Base-by-base conservation (phyloP, 2,113 vertebrate species). In the Neotragus moschatus region DNA sequence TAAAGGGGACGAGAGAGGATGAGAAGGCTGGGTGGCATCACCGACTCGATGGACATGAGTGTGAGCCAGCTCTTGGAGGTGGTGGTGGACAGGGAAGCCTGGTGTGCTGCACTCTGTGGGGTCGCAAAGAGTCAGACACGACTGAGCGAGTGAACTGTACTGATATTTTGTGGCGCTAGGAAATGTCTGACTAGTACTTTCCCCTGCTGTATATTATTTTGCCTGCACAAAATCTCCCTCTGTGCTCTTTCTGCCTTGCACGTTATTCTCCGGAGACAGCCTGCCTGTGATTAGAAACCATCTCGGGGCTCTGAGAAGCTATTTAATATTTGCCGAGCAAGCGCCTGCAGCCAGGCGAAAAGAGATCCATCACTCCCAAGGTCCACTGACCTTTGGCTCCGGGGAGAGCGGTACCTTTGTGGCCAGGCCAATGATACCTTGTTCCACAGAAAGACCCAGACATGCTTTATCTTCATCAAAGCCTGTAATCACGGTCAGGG, bases 381-480 rank as follows among this genome's bases (percentile, higher is more conserved):
- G 39, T 0, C 16, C 21, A 3, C 47, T 39, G 82, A 84, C 53
- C 63, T 66, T 26, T 15, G 63, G 39, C 33, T 45, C 73, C 13
- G 0, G 5, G 21, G 13, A 79, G 14, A 90, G 7, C 0, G 23
- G 33, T 39, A 26, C 39, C 43, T n/a, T 6, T 13, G 36, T 28
- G 82, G 7, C 53, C 51, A 17, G 87, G 53, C 19, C 70, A 56
- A 39, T 60, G 92, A 80, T 66, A 9, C 49, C 81, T 51, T 28
- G 60, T 49, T 86, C 19, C 3, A 36, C 21, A 79, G n/a, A 43
- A 45, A 85, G 61, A n/a, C 4, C 30, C 81, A 90, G 33, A 53
- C 81, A 3, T 2, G 15, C 63, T 96, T 79, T 43, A 26, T 97
- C 93, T 93, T 61, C 87, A 80, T 93, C 93, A 88, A n/a, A 10